Base-by-base conservation (phyloP, 2,797 vertebrate genomes). In the Spheniscus humboldti region DNA sequence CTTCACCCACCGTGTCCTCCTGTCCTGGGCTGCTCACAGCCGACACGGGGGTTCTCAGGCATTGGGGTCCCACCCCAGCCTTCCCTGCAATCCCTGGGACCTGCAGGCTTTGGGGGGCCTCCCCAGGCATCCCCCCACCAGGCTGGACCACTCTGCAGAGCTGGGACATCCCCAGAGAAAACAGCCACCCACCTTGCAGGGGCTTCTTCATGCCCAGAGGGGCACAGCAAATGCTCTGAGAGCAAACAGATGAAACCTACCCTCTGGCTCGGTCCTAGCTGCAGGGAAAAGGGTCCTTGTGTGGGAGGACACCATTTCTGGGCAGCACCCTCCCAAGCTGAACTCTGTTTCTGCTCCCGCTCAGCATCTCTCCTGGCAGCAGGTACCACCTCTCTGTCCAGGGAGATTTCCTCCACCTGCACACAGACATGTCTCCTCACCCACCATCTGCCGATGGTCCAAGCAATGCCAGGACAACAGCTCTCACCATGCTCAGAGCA, bases 21-120 rank as follows among this genome's bases (percentile, higher is more conserved):
- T 52, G 50, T 13, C 25, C 67, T 37, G 25, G 39, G 48, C 39
- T 67, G 45, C 43, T 72, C 84, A 22, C 28, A 62, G 15, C 18
- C 73, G 62, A 4, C 11, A 35, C 0, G 0, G 31, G 47, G 31
- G 13, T 5, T 23, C 31, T 31, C 1, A 0, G 48, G 10, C 2
- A 0, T 6, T 82, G 20, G 12, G 13, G 48, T 75, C 45, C 45
- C 15, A 50, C 33, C 18, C 24, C 45, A 74, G 11, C 55, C 6
- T 27, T 64, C 24, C 48, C 59, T 52, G 30, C 31, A 17, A 27
- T 11, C 52, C 14, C 41, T 73, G 60, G 31, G 18, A 75, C 31
- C 62, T 72, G 24, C 59, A 84, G 82, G 45, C 10, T 41, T 25
- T 43, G 39, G 41, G 13, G 13, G 17, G 0, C 9, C 28, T 52